phyloP scores from a whole-genome alignment of 2,888 invertebrate genomes.

The Chorisops tibialis region DNA sequence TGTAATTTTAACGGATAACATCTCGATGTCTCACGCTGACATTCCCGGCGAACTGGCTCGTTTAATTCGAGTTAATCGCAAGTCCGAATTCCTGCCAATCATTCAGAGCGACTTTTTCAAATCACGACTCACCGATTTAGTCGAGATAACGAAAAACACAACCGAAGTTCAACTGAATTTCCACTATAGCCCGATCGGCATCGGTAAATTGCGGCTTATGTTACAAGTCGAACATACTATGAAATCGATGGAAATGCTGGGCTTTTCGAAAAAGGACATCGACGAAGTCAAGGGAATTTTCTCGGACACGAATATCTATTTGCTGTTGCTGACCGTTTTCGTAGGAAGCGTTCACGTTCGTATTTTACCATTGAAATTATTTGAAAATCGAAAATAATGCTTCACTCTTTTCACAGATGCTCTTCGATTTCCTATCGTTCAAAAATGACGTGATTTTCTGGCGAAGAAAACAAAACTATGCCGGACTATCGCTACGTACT shows the following conservation, averaged over 20 bases:
- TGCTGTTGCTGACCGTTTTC: slow-evolving; percentile 83
- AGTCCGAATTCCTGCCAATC: slow-evolving; percentile 74
- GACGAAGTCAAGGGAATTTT: slow-evolving; percentile 97
- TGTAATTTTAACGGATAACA: slow-evolving; percentile 72
- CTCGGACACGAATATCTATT: slow-evolving; percentile 90
- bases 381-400: background rate
- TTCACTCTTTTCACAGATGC: slow-evolving; percentile 61
- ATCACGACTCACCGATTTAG: slow-evolving; percentile 72
- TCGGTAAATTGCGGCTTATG: slow-evolving; percentile 75
- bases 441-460: slow-evolving; percentile 98
- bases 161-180: slow-evolving; percentile 65
- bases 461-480: slow-evolving; percentile 80
- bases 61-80: slow-evolving; percentile 60
- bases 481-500: slow-evolving; percentile 83
- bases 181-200: slow-evolving; percentile 69
- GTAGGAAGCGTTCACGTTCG: slow-evolving; percentile 92
- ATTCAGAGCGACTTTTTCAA: slow-evolving; percentile 79
- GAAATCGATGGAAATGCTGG: slow-evolving; percentile 59
- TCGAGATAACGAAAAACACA: slow-evolving; percentile 61
- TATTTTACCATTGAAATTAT: slow-evolving; percentile 38
- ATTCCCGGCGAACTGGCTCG: slow-evolving; percentile 67
- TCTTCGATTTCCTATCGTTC: slow-evolving; percentile 95
- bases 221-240: slow-evolving; percentile 75
- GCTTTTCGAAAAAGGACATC: slow-evolving; percentile 89
- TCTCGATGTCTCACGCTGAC: slow-evolving; percentile 62